Percentiles rank a stretch among this genome's conserved stretches.
phyloP scores from a whole-genome alignment of 2,888 invertebrate species.

The Synergus japonicus region DNA sequence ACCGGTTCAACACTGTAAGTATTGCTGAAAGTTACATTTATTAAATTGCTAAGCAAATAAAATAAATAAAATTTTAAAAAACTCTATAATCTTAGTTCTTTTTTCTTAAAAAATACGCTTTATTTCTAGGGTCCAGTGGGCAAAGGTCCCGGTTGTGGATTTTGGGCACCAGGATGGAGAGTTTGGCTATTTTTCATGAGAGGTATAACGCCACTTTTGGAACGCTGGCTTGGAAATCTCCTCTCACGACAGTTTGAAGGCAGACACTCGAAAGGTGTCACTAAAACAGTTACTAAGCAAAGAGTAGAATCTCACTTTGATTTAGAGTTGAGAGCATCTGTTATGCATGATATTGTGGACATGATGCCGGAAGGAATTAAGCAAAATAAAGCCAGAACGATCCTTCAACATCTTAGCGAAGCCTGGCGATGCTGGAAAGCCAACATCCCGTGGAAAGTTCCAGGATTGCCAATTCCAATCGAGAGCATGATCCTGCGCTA shows the following conservation, averaged over 20 bases:
- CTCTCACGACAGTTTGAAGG: constrained; percentile 99
- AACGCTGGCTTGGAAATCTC: constrained; percentile 99
- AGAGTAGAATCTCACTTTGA: constrained; percentile 99
- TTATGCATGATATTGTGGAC: constrained; percentile 98
- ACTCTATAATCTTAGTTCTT: constrained; percentile 22
- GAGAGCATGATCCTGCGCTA: constrained; percentile 99
- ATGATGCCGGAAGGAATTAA: constrained; percentile 99
- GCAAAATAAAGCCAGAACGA: constrained; percentile 99
- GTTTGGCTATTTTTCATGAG: constrained; percentile 99
- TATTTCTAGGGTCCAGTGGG: constrained; percentile 92
- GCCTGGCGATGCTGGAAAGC: constrained; percentile 99
- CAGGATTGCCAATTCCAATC: constrained; percentile 98
- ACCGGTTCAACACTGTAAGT: constrained; percentile 97
- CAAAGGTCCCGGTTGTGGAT: constrained; percentile 98
- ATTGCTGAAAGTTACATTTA: background rate
- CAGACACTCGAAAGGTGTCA: constrained; percentile 99
- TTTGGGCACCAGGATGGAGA: constrained; percentile 99
- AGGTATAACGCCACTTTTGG: constrained; percentile 97
- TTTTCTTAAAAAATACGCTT: constrained; percentile 46
- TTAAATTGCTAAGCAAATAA: background rate
- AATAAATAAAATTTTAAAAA: background rate
- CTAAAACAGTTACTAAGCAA: constrained; percentile 99
- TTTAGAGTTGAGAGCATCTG: constrained; percentile 97
- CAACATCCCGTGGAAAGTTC: constrained; percentile 99
- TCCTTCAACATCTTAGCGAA: constrained; percentile 98